Base-by-base conservation (phyloP, 2,888 invertebrate genomes). In the Zootermopsis nevadensis region DNA sequence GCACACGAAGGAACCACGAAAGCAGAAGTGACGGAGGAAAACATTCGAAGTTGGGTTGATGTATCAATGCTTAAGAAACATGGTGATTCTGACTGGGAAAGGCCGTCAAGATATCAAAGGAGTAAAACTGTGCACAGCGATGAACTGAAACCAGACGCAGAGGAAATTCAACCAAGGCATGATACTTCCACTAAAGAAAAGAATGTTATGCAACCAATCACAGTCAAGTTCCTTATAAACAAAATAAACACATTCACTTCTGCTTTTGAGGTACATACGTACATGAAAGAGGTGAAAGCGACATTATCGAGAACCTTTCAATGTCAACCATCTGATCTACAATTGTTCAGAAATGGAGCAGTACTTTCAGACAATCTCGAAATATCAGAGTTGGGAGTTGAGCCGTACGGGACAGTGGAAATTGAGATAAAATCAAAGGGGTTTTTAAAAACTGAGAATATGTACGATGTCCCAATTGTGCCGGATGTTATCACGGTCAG, bases 401-500 rank as follows among this genome's bases (percentile, higher is more conserved):
- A 88, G 87, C 85, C 89, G 86, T 69, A 85, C 74, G 87, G 87
- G n/a, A 86, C 85, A 19, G 77, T 87, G 15, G 87, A 87, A 82
- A 60, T 94, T 90, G 89, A 79, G 31, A n/a, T 79, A 33, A 33
- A 79, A 79, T n/a, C 79, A 33, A 79, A 79, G 35, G 66, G 79
- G 24, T 79, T 38, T 79, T 35, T 66, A n/a, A 60, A 66, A 35
- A 66, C 66, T 33, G 66, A 74, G 24, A 74, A 27, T 24, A 38
- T 74, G 38, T 74, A 74, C 15, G 33, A 74, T 22, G n/a, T 74
- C 22, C 74, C 74, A 38, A 22, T 38, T 3, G 86, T 91, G 69
- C 91, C 92, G 0, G 93, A 93, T 87, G 91, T 92, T 31, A 90
- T 93, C 31, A 92, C 92, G 1, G 92, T 93, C 1, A 88, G 89